phyloP scores from a whole-genome alignment of 2,888 invertebrate species.

The Dynastes grantii region DNA sequence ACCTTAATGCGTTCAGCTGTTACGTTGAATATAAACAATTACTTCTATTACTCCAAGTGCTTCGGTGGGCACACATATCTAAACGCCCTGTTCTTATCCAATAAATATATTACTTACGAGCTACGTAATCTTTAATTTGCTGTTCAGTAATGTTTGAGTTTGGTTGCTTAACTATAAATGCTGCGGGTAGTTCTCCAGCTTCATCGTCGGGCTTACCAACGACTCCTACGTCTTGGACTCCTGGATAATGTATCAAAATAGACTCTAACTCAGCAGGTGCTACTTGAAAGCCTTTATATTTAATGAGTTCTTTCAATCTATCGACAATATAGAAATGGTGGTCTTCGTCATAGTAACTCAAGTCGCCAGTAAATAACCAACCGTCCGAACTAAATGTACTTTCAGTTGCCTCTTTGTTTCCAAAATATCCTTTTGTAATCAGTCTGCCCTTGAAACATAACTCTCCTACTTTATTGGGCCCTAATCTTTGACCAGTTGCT shows the following conservation, averaged over 20 bases:
- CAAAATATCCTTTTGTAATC: conserved; percentile 77
- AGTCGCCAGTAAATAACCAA: conserved; percentile 85
- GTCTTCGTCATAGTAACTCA: conserved; percentile 86
- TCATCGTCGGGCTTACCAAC: conserved; percentile 80
- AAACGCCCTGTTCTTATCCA: too few relatives aligned
- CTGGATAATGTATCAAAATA: conserved; percentile 80
- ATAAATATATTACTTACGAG: conserved; percentile 60
- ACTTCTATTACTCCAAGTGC: too few relatives aligned
- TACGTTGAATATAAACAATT: too few relatives aligned
- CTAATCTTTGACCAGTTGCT: conserved; percentile 76
- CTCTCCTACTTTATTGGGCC: conserved; percentile 82
- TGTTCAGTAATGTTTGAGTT: conserved; percentile 71
- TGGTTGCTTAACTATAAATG: conserved; percentile 81
- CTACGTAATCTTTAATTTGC: conserved; percentile 68
- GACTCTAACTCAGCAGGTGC: conserved; percentile 91
- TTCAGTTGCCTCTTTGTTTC: conserved; percentile 77
- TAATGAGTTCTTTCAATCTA: conserved; percentile 91
- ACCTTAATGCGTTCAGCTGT: too few relatives aligned
- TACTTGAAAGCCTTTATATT: conserved; percentile 90
- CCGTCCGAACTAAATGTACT: conserved; percentile 81
- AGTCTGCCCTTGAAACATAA: conserved; percentile 85
- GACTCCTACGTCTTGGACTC: conserved; percentile 66
- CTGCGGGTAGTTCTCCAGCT: conserved; percentile 84
- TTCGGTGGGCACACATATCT: too few relatives aligned
- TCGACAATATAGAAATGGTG: conserved; percentile 88